Evolutionary conservation across 2,797 vertebrate species (phyloP).

Genomic region (Eulemur coronatus): DNA sequence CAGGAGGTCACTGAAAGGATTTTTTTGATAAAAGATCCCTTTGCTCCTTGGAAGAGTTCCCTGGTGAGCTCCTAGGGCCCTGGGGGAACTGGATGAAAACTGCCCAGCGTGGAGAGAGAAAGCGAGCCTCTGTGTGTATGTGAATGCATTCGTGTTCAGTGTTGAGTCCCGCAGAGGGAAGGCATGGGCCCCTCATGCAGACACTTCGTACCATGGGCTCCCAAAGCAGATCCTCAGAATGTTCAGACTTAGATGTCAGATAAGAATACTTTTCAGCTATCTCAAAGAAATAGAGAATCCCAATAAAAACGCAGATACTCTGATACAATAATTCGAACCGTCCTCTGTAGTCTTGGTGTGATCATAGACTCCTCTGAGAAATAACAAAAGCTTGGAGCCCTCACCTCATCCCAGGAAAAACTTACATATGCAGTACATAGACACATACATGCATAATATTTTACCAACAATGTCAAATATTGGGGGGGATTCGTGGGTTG

Average conservation of each 20-base stretch:
- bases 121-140: no score
- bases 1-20: background rate
- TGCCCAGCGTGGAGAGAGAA: background rate
- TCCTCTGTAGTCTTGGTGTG: background rate
- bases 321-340: background rate
- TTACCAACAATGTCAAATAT: background rate
- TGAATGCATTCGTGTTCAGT: rapidly evolving
- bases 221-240: background rate
- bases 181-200: background rate
- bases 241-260: background rate
- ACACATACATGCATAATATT: background rate
- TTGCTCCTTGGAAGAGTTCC: background rate
- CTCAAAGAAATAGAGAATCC: background rate
- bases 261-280: background rate
- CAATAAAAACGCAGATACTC: background rate
- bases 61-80: background rate
- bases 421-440: background rate
- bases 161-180: background rate
- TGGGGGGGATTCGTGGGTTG: background rate
- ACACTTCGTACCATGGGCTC: background rate
- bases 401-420: background rate
- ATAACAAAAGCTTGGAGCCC: background rate
- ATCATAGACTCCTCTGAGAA: background rate
- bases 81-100: background rate
- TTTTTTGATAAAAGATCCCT: background rate